Evolutionary conservation across 2,888 invertebrate species (phyloP), one percentile per base, ranked within the genome.

Genomic region (Argynnis bischoffii): DNA sequence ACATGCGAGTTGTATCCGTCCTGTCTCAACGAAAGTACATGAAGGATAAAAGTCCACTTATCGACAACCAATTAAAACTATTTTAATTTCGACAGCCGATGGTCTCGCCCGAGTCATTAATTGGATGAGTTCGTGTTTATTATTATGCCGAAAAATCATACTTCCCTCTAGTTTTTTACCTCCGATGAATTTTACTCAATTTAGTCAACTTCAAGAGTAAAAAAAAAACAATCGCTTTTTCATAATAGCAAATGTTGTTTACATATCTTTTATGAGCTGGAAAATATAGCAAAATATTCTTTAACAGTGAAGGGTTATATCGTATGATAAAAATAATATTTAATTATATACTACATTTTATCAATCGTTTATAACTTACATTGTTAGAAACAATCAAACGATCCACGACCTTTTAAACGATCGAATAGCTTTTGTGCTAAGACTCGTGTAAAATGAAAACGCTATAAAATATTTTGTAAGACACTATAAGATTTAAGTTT

Each of bases 101-200:
- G 63, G 68, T 60, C 69, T 66, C 60, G 66, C 66, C 66, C 63
- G 64, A 66, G 61, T 72, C 63, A 72, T 72, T 74, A 72, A 74
- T 74, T 74, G 71, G 71, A 74, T 72, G 69, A 66, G 66, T 70
- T 72, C 63, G 66, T 74, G 68, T 71, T 74, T 72, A 72, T 74
- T 70, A 72, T 70, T 67, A 69, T 63, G 68, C 64, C 72, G 66
- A 72, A 70, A 70, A 70, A 68, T 70, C 59, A 64, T 59, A 50
- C 61, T 35, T 54, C 63, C 66, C 55, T 31, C 50, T 55, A 53
- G 59, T 53, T 61, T 51, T 64, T 63, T 41, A 56, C 65, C 61
- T 66, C 55, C 51, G 53, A 69, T 55, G 55, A 2, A 35, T 48
- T 66, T 61, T 54, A 14, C 60, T 60, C 55, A 16, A 48, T 67